Percentiles rank a stretch among this genome's conserved stretches.
phyloP scores from a whole-genome alignment of 2,888 invertebrate genomes.

The Podabrus alpinus region DNA sequence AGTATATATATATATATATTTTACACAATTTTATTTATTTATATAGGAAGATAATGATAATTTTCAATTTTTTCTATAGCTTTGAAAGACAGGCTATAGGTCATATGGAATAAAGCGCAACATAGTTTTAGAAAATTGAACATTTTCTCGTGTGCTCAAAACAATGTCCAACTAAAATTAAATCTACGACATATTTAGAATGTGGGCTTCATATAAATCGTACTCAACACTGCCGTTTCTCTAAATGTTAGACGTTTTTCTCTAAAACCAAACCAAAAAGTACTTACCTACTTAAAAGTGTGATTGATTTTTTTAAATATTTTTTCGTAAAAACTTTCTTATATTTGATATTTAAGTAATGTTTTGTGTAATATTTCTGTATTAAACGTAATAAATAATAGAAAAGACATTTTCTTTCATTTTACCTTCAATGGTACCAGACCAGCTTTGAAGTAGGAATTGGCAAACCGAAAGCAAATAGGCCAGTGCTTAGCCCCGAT shows the following conservation, averaged over 20 bases:
- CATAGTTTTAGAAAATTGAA: conserved; percentile 7
- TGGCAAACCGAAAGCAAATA: too few species aligned
- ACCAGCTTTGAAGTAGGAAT: too few species aligned
- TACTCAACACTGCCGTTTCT: conserved; percentile 53
- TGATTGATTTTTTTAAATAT: conserved; percentile 23
- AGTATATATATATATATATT: conserved; percentile 40
- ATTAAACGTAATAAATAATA: conserved; percentile 37
- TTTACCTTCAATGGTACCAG: too few species aligned
- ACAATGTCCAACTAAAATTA: conserved; percentile 41
- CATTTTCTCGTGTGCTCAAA: conserved; percentile 40
- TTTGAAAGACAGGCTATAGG: background rate
- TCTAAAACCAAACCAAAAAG: conserved; percentile 13
- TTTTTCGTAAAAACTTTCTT: conserved; percentile 30
- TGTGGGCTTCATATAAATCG: conserved; percentile 46
- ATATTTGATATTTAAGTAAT: conserved; percentile 39
- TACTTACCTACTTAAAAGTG: conserved; percentile 24
- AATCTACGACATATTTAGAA: conserved; percentile 38
- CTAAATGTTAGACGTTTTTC: conserved; percentile 34
- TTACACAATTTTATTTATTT: conserved; percentile 34
- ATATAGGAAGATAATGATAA: conserved; percentile 12
- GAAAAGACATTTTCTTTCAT: conserved; percentile 13
- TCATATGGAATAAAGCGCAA: background rate
- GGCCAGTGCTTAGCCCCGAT: too few species aligned
- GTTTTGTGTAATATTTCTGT: conserved; percentile 39
- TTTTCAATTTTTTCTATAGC: conserved; percentile 17